Evolutionary conservation across 2,113 vertebrate species (phyloP).

Genomic region (Leptodactylus fuscus): DNA sequence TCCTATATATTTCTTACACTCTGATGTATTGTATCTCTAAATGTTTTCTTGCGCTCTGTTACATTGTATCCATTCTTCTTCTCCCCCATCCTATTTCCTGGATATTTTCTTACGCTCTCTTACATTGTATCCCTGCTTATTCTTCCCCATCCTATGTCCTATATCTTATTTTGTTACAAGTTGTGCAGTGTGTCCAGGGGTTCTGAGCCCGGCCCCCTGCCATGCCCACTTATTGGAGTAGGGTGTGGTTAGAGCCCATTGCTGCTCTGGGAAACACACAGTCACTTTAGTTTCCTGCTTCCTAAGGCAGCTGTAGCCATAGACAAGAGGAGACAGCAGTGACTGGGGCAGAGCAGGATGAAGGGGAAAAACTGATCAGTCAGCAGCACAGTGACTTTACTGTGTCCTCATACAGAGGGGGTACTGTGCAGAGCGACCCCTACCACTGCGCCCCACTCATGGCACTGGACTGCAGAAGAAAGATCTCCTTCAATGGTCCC

Average conservation of each 20-base stretch:
- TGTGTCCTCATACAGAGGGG: slow-evolving; percentile 47
- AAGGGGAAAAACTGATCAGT: slow-evolving; percentile 24
- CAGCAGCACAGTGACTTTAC: slow-evolving; percentile 37
- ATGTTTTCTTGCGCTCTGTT: no score
- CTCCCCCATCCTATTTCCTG: no score
- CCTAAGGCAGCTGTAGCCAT: slow-evolving; percentile 31
- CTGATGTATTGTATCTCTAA: no score
- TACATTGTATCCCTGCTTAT: background rate
- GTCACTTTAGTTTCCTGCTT: slow-evolving; percentile 54
- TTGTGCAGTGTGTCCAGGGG: slow-evolving; percentile 21
- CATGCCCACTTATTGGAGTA: slow-evolving; percentile 49
- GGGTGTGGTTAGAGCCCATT: slow-evolving; percentile 50
- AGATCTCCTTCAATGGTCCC: background rate
- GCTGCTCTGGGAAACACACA: slow-evolving; percentile 55
- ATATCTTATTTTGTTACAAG: background rate
- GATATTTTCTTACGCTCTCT: no score
- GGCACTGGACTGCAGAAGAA: slow-evolving; percentile 8
- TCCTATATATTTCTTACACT: no score
- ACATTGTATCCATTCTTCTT: no score
- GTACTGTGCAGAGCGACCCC: background rate
- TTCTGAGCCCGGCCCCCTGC: slow-evolving; percentile 61
- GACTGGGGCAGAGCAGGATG: background rate
- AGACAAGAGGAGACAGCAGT: slow-evolving; percentile 37
- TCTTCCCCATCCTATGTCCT: background rate
- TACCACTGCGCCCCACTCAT: background rate